Evolutionary conservation across 2,888 invertebrate species (phyloP).

Genomic region (Diplolepis rosae): DNA sequence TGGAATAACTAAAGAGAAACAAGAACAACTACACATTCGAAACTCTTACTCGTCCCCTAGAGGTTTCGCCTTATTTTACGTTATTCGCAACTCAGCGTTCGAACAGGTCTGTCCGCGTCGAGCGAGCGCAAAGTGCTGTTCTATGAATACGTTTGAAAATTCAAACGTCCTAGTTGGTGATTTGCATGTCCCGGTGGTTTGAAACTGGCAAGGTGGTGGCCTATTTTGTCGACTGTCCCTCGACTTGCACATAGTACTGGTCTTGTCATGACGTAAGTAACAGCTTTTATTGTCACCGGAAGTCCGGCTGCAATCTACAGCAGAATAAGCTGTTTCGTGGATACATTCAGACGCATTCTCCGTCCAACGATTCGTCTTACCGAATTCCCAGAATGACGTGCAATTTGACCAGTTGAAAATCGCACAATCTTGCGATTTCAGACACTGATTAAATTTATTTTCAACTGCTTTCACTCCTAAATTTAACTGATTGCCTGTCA

Average conservation of each 20-base stretch:
- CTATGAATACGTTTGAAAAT: constrained; percentile 64
- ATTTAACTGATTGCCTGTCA: too few relatives aligned
- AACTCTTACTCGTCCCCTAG: constrained; percentile 38
- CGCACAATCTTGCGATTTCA: background rate
- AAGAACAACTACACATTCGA: constrained; percentile 16
- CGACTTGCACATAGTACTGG: background rate
- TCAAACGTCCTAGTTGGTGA: constrained; percentile 60
- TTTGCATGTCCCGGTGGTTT: constrained; percentile 51
- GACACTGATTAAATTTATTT: background rate
- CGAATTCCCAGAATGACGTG: constrained; percentile 47
- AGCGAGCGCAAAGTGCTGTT: too few relatives aligned
- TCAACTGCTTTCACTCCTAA: too few relatives aligned
- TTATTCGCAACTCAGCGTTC: constrained; percentile 54
- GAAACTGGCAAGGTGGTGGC: constrained; percentile 7
- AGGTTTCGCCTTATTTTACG: constrained; percentile 59
- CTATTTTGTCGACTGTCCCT: constrained; percentile 14
- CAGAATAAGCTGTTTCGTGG: constrained; percentile 49
- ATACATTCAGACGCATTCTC: constrained; percentile 63
- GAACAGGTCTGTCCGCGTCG: constrained; percentile 42
- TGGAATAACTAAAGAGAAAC: background rate
- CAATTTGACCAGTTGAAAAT: constrained; percentile 49
- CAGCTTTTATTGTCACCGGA: constrained; percentile 19
- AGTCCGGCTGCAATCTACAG: constrained; percentile 25
- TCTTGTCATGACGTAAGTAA: constrained; percentile 13
- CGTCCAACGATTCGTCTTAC: constrained; percentile 62